Evolutionary conservation across 2,797 vertebrate species (phyloP).

Genomic region (Chaetodon trifasciatus): DNA sequence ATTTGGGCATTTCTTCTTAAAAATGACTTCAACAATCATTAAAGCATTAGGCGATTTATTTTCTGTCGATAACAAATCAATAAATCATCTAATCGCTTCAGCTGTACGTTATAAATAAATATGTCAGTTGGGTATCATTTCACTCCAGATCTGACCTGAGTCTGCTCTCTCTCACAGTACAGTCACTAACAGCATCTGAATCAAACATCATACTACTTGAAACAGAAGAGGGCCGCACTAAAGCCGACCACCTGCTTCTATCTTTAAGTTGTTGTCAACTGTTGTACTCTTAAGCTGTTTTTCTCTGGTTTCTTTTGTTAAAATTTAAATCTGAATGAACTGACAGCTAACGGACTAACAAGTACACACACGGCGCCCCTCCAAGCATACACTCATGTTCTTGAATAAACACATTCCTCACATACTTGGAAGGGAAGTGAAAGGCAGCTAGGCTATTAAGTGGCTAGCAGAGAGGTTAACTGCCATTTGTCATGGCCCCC

Average conservation of each 20-base stretch:
- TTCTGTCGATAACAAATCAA: background rate
- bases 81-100: background rate
- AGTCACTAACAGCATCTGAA: background rate
- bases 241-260: background rate
- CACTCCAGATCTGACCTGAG: background rate
- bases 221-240: background rate
- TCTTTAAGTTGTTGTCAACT: background rate
- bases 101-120: background rate
- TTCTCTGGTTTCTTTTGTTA: background rate
- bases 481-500: slow-evolving; percentile 43
- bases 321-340: background rate
- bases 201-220: background rate
- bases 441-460: slow-evolving; percentile 58
- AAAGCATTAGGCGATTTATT: background rate
- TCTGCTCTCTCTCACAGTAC: background rate
- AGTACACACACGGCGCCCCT: slow-evolving; percentile 25
- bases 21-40: background rate
- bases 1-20: background rate
- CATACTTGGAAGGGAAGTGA: slow-evolving; percentile 70
- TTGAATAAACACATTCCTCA: slow-evolving; percentile 66
- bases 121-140: background rate
- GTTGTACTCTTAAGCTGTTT: background rate
- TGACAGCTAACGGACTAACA: slow-evolving; percentile 9
- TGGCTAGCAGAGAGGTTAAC: slow-evolving; percentile 40
- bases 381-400: slow-evolving; percentile 36